These are phyloP conservation scores for Ophion slaviceki DNA, from an alignment of 2,888 invertebrate genomes.

Conservation along the genomic window DNA sequence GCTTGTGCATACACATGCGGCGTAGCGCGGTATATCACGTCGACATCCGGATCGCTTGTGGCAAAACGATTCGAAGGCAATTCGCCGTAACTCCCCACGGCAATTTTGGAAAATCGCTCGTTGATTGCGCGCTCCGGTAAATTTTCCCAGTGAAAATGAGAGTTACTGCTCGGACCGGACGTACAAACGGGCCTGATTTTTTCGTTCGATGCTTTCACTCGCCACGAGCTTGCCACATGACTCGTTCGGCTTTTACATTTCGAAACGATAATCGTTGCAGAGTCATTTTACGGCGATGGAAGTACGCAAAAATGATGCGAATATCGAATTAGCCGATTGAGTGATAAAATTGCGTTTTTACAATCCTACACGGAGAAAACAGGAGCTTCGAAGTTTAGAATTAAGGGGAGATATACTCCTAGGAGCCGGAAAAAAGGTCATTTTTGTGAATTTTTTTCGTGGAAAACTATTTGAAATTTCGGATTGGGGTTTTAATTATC, in stretches of 20 bases:
- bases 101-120: slow-evolving; percentile 50
- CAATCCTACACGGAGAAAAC: no score
- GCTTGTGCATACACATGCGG: neutral
- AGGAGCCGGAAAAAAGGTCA: no score
- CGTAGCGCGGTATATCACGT: slow-evolving; percentile 9
- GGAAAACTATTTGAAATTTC: no score
- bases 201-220: neutral
- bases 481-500: no score
- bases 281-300: neutral
- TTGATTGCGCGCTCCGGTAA: slow-evolving; percentile 10
- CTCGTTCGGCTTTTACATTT: neutral
- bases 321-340: neutral
- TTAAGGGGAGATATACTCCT: no score
- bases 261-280: neutral
- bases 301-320: neutral
- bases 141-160: slow-evolving; percentile 17
- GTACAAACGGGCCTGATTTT: neutral
- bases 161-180: neutral
- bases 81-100: slow-evolving; percentile 42
- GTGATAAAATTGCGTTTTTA: neutral
- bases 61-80: slow-evolving; percentile 52
- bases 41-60: slow-evolving; percentile 42
- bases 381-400: no score
- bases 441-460: no score
- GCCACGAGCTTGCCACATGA: neutral